Evolutionary conservation across 2,797 vertebrate species (phyloP).

Genomic region (Enteromius paludinosus): DNA sequence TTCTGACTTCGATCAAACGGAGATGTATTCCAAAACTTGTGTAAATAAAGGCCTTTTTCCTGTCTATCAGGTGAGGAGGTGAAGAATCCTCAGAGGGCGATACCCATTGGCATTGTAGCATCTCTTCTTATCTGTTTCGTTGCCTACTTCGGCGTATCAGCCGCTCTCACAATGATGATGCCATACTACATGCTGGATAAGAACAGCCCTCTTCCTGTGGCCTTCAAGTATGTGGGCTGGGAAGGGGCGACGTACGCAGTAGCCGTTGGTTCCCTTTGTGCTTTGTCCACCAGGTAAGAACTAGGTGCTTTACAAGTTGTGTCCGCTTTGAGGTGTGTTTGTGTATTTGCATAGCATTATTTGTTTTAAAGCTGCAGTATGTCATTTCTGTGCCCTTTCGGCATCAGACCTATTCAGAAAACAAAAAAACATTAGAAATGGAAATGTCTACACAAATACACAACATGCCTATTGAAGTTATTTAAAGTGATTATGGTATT

Average conservation of each 20-base stretch:
- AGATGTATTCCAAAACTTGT: not conserved
- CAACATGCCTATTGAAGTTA: not conserved
- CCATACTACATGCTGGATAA: conserved; percentile 86
- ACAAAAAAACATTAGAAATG: not conserved
- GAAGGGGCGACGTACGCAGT: conserved; percentile 85
- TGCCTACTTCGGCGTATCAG: conserved; percentile 87
- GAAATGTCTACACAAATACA: too few species aligned
- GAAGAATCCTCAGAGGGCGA: conserved; percentile 89
- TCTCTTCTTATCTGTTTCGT: conserved; percentile 90
- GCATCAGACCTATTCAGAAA: not conserved
- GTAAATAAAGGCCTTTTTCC: not conserved
- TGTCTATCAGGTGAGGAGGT: conserved; percentile 85
- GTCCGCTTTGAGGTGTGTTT: too few species aligned
- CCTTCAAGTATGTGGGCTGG: conserved; percentile 86
- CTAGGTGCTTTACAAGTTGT: not conserved
- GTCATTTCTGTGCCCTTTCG: not conserved
- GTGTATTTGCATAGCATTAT: not conserved
- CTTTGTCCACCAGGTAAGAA: conserved; percentile 85
- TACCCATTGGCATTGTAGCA: conserved; percentile 86
- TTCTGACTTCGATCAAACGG: not conserved
- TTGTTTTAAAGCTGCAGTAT: not conserved
- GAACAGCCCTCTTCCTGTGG: conserved; percentile 84
- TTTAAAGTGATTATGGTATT: not conserved
- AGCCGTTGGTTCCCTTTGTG: conserved; percentile 86
- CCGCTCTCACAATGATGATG: conserved; percentile 90